A percentile compares a stretch with the other conserved stretches of the same genome.
Conservation (phyloP, 2,888 invertebrate species). For the Ceraclea dissimilis region DNA sequence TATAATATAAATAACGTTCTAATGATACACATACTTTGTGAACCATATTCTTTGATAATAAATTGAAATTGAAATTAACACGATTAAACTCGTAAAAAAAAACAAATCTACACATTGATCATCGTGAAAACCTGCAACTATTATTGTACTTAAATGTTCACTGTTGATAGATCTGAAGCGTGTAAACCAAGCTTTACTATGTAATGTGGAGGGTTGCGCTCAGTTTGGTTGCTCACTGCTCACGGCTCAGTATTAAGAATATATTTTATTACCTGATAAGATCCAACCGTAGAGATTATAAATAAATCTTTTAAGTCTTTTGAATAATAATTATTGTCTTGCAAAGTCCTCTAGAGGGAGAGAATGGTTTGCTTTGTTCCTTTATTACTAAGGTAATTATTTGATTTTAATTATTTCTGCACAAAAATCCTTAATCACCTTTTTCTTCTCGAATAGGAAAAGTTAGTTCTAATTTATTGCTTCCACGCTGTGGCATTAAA, state of each 20-base stretch:
- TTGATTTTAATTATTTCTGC: slow-evolving; percentile 26
- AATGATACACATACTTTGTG: no score
- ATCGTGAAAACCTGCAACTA: no score
- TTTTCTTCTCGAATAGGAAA: slow-evolving; percentile 22
- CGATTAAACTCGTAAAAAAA: no score
- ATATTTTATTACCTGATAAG: slow-evolving; percentile 27
- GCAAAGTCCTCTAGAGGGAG: slow-evolving; percentile 5
- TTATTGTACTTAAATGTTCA: no score
- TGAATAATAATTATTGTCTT: slow-evolving; percentile 27
- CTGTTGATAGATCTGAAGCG: no score
- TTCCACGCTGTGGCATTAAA: slow-evolving; percentile 7
- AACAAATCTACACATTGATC: no score
- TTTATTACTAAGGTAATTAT: slow-evolving; percentile 25
- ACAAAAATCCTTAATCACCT: slow-evolving; percentile 23
- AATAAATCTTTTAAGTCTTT: slow-evolving; percentile 27
- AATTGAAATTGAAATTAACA: no score
- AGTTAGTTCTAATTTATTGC: slow-evolving; percentile 24
- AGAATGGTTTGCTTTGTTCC: slow-evolving; percentile 23
- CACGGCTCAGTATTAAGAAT: slow-evolving; percentile 26
- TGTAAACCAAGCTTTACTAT: background rate
- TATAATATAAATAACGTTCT: no score
- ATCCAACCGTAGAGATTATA: slow-evolving; percentile 27
- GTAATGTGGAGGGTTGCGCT: background rate
- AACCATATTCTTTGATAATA: no score
- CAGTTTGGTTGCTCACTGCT: slow-evolving; percentile 16